A percentile compares a stretch with the other conserved stretches of the same genome.
Evolutionary conservation across 2,113 vertebrate genomes (phyloP).

Genomic region (Scalopus aquaticus): DNA sequence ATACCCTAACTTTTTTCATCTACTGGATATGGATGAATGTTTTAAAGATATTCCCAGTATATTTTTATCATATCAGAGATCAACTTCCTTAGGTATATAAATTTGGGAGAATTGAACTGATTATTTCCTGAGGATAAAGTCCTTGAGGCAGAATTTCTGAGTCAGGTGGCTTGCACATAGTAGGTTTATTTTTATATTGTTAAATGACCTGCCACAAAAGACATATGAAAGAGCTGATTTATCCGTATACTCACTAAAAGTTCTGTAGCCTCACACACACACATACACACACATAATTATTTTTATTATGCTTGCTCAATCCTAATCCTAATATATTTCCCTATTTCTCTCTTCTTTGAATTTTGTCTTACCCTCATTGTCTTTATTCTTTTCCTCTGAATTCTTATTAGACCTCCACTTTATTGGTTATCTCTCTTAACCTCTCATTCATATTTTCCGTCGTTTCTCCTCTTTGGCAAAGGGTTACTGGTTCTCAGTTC

Average conservation of each 20-base stretch:
- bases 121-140: slow-evolving; percentile 16
- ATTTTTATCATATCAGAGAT: neutral
- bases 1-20: neutral
- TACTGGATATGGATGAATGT: neutral
- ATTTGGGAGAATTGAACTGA: neutral
- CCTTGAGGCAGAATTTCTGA: neutral
- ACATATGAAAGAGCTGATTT: neutral
- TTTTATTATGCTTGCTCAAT: neutral
- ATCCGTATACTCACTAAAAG: neutral
- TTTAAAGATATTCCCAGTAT: neutral
- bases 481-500: neutral
- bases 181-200: neutral
- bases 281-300: neutral
- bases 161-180: neutral
- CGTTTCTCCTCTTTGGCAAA: neutral
- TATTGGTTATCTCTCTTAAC: neutral
- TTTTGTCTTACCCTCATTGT: neutral
- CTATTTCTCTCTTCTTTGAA: neutral
- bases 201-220: neutral
- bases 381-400: neutral
- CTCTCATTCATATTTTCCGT: neutral
- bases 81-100: neutral
- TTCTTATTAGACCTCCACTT: neutral
- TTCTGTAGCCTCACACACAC: neutral
- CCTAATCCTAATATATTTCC: neutral